A percentile compares a stretch with the other conserved stretches of the same genome.
Conservation (phyloP, 2,797 vertebrate species). For the Thaleichthys pacificus region DNA sequence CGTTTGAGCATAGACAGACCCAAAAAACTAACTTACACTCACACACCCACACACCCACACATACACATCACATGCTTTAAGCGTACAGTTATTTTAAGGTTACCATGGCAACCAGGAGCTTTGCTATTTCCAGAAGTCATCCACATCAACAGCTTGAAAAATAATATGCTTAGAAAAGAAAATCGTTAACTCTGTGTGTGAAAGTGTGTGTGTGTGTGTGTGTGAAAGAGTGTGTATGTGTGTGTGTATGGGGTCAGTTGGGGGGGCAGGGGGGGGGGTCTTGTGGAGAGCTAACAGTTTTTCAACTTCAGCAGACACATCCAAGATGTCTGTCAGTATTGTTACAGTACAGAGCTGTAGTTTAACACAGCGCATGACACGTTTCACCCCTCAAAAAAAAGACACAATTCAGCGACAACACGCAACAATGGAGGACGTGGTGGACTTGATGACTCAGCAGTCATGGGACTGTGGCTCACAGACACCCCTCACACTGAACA, state of each 20-base stretch:
- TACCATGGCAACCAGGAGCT: slow-evolving; percentile 18
- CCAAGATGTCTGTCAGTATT: neutral
- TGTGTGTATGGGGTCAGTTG: neutral
- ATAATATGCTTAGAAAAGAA: slow-evolving; percentile 1
- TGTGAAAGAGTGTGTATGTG: slow-evolving; percentile 4
- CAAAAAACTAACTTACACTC: neutral
- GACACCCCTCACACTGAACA: slow-evolving; percentile 26
- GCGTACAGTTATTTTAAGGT: neutral
- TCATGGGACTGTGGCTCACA: slow-evolving; percentile 61
- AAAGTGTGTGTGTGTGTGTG: neutral
- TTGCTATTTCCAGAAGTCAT: slow-evolving; percentile 9
- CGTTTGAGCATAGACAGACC: neutral
- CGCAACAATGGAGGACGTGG: slow-evolving; percentile 26
- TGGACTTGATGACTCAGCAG: slow-evolving; percentile 32
- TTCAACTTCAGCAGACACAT: neutral
- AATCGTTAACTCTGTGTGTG: slow-evolving; percentile 16
- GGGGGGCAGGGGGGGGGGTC: neutral
- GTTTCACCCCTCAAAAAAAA: neutral
- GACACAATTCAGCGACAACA: neutral
- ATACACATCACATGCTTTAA: neutral
- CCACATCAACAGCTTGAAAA: neutral
- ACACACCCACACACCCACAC: slow-evolving; percentile 1
- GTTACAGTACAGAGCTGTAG: too few species aligned
- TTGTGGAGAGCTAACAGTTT: neutral
- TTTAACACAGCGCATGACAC: neutral